These are phyloP conservation scores for Neodontobutis hainanensis DNA, from an alignment of 2,113 vertebrate genomes.

Conservation along the genomic window DNA sequence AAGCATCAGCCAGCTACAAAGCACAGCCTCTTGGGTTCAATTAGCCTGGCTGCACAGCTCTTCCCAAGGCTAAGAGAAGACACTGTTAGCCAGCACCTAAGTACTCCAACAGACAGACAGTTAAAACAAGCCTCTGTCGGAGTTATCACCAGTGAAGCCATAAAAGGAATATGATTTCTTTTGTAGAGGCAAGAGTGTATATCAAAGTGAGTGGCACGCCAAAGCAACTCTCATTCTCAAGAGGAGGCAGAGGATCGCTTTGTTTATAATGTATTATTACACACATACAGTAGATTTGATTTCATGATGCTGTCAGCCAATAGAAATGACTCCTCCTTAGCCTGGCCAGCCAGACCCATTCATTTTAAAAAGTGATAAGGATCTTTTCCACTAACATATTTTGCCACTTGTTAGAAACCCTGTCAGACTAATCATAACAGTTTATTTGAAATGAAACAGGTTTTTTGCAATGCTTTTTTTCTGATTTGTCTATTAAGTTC, in stretches of 20 bases:
- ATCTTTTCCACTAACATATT: too few species aligned
- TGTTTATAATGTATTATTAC: conserved; percentile 33
- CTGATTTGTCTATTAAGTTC: too few species aligned
- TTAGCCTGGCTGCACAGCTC: conserved; percentile 53
- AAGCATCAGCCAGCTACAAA: conserved; percentile 54
- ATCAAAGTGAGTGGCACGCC: conserved; percentile 1
- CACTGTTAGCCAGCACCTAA: conserved; percentile 37
- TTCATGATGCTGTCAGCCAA: conserved; percentile 31
- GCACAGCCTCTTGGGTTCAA: conserved; percentile 62
- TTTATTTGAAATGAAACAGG: too few species aligned
- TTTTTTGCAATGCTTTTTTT: too few species aligned
- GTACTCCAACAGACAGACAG: conserved; percentile 16
- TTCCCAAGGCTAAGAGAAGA: conserved; percentile 37
- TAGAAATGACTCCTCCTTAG: conserved; percentile 1
- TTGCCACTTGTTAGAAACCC: too few species aligned
- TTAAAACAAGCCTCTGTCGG: conserved; percentile 47
- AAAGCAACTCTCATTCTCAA: conserved; percentile 2
- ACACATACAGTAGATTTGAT: conserved; percentile 46
- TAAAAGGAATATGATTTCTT: conserved; percentile 24
- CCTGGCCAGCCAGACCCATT: too few species aligned
- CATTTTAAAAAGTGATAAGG: conserved; percentile 3
- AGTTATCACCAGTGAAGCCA: conserved; percentile 36
- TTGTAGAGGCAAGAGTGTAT: conserved; percentile 12
- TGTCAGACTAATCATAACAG: too few species aligned
- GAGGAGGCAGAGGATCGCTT: background rate